A percentile compares a stretch with the other conserved stretches of the same genome.
These are phyloP conservation scores for Sandelia bainsii DNA, from an alignment of 2,797 vertebrate genomes.

Conservation along the genomic window DNA sequence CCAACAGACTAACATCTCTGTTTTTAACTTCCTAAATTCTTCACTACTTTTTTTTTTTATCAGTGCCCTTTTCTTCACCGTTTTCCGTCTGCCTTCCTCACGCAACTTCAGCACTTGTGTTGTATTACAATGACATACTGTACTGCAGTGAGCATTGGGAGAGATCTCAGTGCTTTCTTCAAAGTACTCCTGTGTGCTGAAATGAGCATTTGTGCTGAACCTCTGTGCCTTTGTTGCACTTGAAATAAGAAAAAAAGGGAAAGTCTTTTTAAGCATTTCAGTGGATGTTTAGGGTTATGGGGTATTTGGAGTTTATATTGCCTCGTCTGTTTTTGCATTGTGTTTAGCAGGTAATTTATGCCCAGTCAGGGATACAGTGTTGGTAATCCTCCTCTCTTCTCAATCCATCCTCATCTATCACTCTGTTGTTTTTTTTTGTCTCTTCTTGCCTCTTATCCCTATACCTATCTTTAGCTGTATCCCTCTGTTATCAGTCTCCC, in stretches of 20 bases:
- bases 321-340: slow-evolving; percentile 40
- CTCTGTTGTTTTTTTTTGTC: slow-evolving; percentile 5
- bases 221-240: slow-evolving; percentile 37
- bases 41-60: not conserved
- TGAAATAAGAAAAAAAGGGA: slow-evolving; percentile 21
- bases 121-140: slow-evolving; percentile 2
- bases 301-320: slow-evolving; percentile 61
- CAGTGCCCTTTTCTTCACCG: not conserved
- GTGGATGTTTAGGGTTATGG: slow-evolving; percentile 38
- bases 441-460: not conserved
- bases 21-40: not conserved
- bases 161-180: slow-evolving; percentile 25
- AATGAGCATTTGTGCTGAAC: slow-evolving; percentile 45
- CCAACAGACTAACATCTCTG: not conserved
- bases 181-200: slow-evolving; percentile 37
- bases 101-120: not conserved
- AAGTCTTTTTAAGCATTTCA: slow-evolving; percentile 33
- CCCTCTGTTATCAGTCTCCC: slow-evolving; percentile 34
- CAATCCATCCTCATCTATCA: slow-evolving; percentile 29
- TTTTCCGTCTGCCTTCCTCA: not conserved
- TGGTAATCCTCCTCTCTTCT: slow-evolving; percentile 42
- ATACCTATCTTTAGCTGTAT: slow-evolving; percentile 30
- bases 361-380: slow-evolving; percentile 55
- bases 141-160: slow-evolving; percentile 16
- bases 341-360: slow-evolving; percentile 61